phyloP scores from a whole-genome alignment of 2,888 invertebrate species.

The Chaetoderma sp. region DNA sequence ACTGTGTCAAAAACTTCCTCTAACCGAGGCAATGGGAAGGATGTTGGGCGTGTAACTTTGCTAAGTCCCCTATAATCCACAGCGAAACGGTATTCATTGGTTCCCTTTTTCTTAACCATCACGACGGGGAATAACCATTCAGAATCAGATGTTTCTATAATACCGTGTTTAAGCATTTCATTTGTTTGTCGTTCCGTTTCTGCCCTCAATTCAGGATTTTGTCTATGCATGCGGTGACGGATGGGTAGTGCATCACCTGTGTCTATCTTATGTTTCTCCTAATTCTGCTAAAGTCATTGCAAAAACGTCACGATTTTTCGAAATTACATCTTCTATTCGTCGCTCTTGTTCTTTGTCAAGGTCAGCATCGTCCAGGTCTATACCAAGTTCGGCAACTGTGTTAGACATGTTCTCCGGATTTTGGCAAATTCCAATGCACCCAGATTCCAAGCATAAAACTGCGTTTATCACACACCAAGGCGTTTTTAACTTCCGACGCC shows the following conservation, averaged over 20 bases:
- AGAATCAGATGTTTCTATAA: neutral
- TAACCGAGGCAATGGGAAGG: conserved; percentile 18
- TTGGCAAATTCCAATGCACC: conserved; percentile 15
- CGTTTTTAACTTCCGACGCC: neutral
- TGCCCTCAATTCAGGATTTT: neutral
- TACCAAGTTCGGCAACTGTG: neutral
- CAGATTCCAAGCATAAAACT: conserved; percentile 1
- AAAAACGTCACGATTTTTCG: neutral
- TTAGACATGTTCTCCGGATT: conserved; percentile 16
- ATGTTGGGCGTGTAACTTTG: conserved; percentile 4
- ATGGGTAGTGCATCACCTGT: neutral
- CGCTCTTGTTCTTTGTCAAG: neutral
- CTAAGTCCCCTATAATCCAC: conserved; percentile 14
- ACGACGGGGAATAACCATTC: too few species aligned
- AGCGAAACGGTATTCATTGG: neutral
- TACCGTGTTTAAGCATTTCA: neutral
- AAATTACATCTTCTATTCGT: neutral
- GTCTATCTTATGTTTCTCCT: too few species aligned
- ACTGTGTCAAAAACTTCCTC: conserved; percentile 23
- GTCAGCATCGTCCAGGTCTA: neutral
- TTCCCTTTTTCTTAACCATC: neutral
- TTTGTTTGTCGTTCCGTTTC: too few species aligned
- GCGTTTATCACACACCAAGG: conserved; percentile 2
- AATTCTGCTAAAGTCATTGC: neutral
- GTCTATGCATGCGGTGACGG: neutral